Base-by-base conservation (phyloP, 2,888 invertebrate species). In the Drosophila dives region DNA sequence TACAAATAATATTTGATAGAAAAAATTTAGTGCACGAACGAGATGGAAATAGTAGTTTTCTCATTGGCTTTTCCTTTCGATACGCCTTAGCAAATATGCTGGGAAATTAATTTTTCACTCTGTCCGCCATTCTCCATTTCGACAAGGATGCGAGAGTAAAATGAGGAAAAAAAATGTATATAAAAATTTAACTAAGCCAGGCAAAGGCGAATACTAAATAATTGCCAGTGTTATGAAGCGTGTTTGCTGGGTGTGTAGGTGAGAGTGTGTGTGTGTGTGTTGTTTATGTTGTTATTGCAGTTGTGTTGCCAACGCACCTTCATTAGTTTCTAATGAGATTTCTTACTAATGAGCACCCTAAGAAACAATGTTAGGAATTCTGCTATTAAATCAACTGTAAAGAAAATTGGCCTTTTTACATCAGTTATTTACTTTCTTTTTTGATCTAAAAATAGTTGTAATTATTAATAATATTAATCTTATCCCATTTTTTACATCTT, bases 281-380 rank as follows among this genome's bases (percentile, higher is more conserved):
- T 60, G 60, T 64, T 59, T 40, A 48, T 81, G 82, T 71, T 71
- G 61, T 70, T 78, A 49, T 51, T 68, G 60, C 63, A 68, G 68
- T 61, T 42, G 56, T 64, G 72, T 72, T 79, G 72, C 75, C 72
- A 78, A 75, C 72, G 70, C 73, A 72, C 83, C 72, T 81, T 88
- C 83, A 85, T 85, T 83, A 83, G 86, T 88, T 86, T 86, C 84
- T 88, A 85, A 85, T 88, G 87, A 88, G 86, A 88, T 85, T 85
- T 83, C 78, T 62, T 69, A 73, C 88, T 85, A 85, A 85, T 86
- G 84, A 85, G 88, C 88, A 69, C 61, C 51, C 49, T 69, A 67
- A 77, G 76, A 53, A 77, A 72, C 75, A 79, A 72, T 66, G 60
- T 53, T 63, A 38, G 51, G 69, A 59, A 65, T 72, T 71, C 40